These are phyloP conservation scores for Clamator glandarius DNA, from an alignment of 2,797 vertebrate genomes.

Conservation along the genomic window DNA sequence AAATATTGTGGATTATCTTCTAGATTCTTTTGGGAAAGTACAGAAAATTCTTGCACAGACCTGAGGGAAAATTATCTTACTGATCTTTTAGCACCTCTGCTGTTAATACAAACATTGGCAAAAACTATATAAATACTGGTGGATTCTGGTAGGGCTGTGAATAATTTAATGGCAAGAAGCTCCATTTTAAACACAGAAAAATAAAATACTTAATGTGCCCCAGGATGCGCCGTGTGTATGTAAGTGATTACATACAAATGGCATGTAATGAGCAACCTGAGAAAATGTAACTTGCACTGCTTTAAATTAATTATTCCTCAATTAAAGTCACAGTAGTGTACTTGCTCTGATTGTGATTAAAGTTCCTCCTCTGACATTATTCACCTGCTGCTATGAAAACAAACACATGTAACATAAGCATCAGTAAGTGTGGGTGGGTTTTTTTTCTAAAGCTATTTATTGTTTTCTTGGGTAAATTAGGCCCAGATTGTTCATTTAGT, in stretches of 20 bases:
- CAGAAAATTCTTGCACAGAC: neutral
- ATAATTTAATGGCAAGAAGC: conserved; percentile 40
- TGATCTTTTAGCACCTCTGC: conserved; percentile 46
- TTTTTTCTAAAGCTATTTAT: neutral
- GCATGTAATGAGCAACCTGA: conserved; percentile 21
- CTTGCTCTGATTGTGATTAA: conserved; percentile 23
- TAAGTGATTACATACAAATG: conserved; percentile 23
- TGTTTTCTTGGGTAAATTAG: conserved; percentile 10
- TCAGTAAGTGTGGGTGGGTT: neutral
- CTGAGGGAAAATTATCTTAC: conserved; percentile 25
- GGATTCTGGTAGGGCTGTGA: conserved; percentile 6
- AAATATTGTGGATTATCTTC: neutral
- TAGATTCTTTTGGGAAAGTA: neutral
- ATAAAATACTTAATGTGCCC: conserved; percentile 31
- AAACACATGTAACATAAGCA: neutral
- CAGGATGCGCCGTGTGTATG: neutral
- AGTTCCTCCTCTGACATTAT: conserved; percentile 1
- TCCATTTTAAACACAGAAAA: conserved; percentile 1
- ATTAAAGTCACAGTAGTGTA: neutral
- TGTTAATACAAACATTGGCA: conserved; percentile 44
- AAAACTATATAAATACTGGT: conserved; percentile 29
- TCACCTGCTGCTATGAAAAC: conserved; percentile 50
- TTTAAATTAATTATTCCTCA: conserved; percentile 35
- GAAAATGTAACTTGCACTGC: conserved; percentile 1
- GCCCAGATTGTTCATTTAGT: neutral